A percentile compares a stretch with the other conserved stretches of the same genome.
Conservation (phyloP, 2,797 vertebrate species). For the Anguilla obscura region DNA sequence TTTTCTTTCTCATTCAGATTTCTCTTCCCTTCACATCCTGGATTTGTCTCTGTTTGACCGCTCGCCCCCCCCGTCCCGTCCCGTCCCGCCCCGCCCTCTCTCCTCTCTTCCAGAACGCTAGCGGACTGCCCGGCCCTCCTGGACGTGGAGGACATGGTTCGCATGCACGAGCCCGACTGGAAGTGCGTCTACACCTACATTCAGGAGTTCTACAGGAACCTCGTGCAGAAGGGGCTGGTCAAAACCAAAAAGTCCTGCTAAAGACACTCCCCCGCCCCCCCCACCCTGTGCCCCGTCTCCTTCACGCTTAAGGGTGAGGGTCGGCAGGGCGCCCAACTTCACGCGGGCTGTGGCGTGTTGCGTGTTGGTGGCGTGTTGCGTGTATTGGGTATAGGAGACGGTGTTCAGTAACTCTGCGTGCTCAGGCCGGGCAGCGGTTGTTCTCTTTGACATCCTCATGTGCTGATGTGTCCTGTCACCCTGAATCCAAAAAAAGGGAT, state of each 20-base stretch:
- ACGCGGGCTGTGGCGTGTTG: background rate
- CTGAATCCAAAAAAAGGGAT: background rate
- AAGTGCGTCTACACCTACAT: slow-evolving; percentile 99
- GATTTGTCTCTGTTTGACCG: slow-evolving; percentile 30
- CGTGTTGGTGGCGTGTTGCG: background rate
- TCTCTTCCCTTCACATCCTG: too few relatives aligned
- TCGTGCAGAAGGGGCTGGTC: slow-evolving; percentile 98
- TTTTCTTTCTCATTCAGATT: background rate
- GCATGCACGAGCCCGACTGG: slow-evolving; percentile 97
- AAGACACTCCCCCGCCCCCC: background rate
- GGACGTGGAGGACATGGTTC: slow-evolving; percentile 94
- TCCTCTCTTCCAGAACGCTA: slow-evolving; percentile 78
- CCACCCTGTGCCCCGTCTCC: background rate
- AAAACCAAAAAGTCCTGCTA: slow-evolving; percentile 84
- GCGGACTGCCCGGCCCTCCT: slow-evolving; percentile 93
- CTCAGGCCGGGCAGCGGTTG: background rate
- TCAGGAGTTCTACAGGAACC: slow-evolving; percentile 98
- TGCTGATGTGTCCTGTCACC: background rate
- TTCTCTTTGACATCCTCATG: background rate
- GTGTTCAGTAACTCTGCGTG: background rate
- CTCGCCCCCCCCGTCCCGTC: slow-evolving; percentile 40
- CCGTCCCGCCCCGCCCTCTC: slow-evolving; percentile 42
- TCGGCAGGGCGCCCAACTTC: background rate
- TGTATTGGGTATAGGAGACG: background rate
- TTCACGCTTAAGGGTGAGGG: background rate